These are phyloP conservation scores for Holcopasites calliopsidis DNA, from an alignment of 1,140 invertebrate species.

Conservation along the genomic window DNA sequence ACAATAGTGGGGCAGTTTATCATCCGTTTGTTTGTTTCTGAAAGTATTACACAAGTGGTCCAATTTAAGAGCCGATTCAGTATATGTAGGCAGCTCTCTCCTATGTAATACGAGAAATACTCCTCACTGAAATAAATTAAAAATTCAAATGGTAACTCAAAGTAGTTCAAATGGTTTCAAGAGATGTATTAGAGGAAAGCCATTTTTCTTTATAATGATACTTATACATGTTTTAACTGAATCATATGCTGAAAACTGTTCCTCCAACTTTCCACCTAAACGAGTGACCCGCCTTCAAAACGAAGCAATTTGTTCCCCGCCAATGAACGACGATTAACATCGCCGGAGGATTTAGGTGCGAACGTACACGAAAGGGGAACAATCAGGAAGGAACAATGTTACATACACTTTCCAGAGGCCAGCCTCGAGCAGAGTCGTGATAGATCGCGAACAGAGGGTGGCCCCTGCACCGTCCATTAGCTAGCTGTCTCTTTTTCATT, in stretches of 20 bases:
- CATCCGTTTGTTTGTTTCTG: too few species aligned
- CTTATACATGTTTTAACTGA: too few species aligned
- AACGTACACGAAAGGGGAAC: slow-evolving; percentile 25
- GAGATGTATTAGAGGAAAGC: too few species aligned
- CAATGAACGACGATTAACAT: slow-evolving; percentile 23
- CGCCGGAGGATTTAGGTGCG: slow-evolving; percentile 35
- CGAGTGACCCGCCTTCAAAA: neutral
- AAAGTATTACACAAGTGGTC: too few species aligned
- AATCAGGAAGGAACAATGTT: slow-evolving; percentile 34
- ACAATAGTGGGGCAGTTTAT: too few species aligned
- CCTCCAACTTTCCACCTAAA: neutral
- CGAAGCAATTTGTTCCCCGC: slow-evolving; percentile 17
- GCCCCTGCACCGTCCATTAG: slow-evolving; percentile 13
- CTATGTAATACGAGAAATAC: too few species aligned
- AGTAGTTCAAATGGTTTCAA: too few species aligned
- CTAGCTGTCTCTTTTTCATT: neutral
- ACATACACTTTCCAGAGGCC: slow-evolving; percentile 13
- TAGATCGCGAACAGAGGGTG: slow-evolving; percentile 10
- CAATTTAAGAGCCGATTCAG: too few species aligned
- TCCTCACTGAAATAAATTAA: too few species aligned
- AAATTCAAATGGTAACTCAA: too few species aligned
- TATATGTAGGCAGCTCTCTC: too few species aligned
- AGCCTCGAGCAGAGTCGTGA: slow-evolving; percentile 23
- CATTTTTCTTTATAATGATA: too few species aligned
- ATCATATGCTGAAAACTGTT: neutral